phyloP scores from a whole-genome alignment of 2,888 invertebrate genomes.

The Parelbella ahira region DNA sequence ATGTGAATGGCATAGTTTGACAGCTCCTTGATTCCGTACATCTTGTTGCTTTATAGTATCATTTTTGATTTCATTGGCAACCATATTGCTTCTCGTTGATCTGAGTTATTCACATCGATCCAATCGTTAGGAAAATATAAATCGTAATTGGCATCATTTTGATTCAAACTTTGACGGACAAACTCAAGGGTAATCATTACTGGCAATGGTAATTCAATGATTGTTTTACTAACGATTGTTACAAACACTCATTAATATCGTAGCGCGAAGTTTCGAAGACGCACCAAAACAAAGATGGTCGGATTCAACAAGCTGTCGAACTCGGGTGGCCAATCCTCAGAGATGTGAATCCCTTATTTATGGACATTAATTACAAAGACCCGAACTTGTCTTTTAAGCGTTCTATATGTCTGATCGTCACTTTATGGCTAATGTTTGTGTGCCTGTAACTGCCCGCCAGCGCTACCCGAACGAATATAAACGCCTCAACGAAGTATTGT shows the following conservation, averaged over 20 bases:
- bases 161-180: too few species aligned
- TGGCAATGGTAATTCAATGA: too few species aligned
- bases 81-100: constrained; percentile 32
- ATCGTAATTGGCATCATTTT: too few species aligned
- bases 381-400: constrained; percentile 4
- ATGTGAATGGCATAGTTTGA: constrained; percentile 58
- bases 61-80: constrained; percentile 36
- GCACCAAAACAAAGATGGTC: constrained; percentile 1
- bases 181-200: too few species aligned
- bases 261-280: too few species aligned
- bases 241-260: constrained; percentile 4
- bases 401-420: constrained; percentile 2
- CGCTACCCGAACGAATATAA: constrained; percentile 6
- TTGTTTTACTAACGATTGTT: too few species aligned
- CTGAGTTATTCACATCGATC: constrained; percentile 16
- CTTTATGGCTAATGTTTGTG: too few species aligned
- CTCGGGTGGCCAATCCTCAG: constrained; percentile 21
- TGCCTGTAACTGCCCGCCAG: constrained; percentile 14
- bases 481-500: constrained; percentile 14
- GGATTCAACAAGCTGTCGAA: constrained; percentile 41
- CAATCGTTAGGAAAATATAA: constrained; percentile 9
- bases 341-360: constrained; percentile 4
- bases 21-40: constrained; percentile 37
- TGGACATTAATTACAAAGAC: too few species aligned
- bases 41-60: constrained; percentile 36